Evolutionary conservation across 2,888 invertebrate genomes (phyloP).

Genomic region (Holacanthella duospinosa): DNA sequence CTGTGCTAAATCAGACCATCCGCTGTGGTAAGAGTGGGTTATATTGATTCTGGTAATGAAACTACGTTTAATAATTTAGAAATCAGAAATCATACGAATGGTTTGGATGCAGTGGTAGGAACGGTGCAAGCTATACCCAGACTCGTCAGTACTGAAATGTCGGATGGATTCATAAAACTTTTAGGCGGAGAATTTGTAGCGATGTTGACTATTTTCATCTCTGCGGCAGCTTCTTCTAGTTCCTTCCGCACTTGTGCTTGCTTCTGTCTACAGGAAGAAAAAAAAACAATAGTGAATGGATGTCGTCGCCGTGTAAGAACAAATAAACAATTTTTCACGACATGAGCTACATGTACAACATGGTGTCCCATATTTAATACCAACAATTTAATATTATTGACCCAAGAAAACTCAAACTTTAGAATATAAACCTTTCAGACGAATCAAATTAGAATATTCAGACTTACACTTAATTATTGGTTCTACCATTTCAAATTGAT

Average conservation of each 20-base stretch:
- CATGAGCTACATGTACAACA: no score
- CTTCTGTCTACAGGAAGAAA: slow-evolving; percentile 54
- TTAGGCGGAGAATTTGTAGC: slow-evolving; percentile 37
- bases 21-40: no score
- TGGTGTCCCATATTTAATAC: no score
- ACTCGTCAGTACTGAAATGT: slow-evolving; percentile 32
- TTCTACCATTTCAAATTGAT: no score
- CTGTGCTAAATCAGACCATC: no score
- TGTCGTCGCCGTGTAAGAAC: no score
- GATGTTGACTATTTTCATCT: slow-evolving; percentile 45
- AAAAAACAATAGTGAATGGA: neutral
- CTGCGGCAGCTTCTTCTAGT: slow-evolving; percentile 80
- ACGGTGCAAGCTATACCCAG: slow-evolving; percentile 41
- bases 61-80: neutral
- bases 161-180: slow-evolving; percentile 34
- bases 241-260: slow-evolving; percentile 80
- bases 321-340: no score
- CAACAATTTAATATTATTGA: no score
- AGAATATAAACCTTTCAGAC: no score
- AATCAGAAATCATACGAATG: slow-evolving; percentile 58
- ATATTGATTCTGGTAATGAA: neutral
- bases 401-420: no score
- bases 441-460: no score
- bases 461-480: no score
- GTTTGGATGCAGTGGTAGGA: slow-evolving; percentile 58